Conservation (phyloP, 2,113 vertebrate genomes). For the Pelmatolapia mariae region DNA sequence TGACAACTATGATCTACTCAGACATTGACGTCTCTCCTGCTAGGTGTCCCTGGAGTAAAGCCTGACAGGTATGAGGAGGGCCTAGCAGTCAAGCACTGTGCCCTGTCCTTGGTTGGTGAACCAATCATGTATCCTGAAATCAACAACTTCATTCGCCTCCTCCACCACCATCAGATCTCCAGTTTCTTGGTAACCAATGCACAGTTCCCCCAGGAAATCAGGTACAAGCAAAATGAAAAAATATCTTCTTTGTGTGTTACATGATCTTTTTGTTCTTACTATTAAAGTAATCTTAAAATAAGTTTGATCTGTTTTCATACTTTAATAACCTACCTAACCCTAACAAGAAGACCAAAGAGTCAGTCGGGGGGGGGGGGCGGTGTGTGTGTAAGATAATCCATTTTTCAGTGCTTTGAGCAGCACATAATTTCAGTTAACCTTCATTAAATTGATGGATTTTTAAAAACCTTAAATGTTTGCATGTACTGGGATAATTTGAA, state of each 20-base stretch:
- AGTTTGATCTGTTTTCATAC: not conserved
- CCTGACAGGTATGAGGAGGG: slow-evolving; percentile 82
- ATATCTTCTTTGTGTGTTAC: not conserved
- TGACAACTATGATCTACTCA: not conserved
- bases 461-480: not conserved
- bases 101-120: slow-evolving; percentile 91
- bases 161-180: slow-evolving; percentile 82
- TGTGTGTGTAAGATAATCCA: not conserved
- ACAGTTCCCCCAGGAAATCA: slow-evolving; percentile 90
- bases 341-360: not conserved
- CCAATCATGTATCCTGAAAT: slow-evolving; percentile 97
- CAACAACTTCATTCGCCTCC: slow-evolving; percentile 82
- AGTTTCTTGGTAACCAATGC: slow-evolving; percentile 96
- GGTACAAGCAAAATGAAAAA: slow-evolving; percentile 57
- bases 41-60: slow-evolving; percentile 86
- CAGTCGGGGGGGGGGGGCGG: fast-evolving
- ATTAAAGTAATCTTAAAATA: not conserved
- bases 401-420: not conserved
- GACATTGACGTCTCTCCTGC: not conserved
- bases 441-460: not conserved
- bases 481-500: not conserved
- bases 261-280: not conserved
- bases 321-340: not conserved
- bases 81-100: slow-evolving; percentile 83
- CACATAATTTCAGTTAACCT: not conserved